Evolutionary conservation across 92 coral and sea anemone species (phyloP).

Genomic region (Zoanthus solanderi): DNA sequence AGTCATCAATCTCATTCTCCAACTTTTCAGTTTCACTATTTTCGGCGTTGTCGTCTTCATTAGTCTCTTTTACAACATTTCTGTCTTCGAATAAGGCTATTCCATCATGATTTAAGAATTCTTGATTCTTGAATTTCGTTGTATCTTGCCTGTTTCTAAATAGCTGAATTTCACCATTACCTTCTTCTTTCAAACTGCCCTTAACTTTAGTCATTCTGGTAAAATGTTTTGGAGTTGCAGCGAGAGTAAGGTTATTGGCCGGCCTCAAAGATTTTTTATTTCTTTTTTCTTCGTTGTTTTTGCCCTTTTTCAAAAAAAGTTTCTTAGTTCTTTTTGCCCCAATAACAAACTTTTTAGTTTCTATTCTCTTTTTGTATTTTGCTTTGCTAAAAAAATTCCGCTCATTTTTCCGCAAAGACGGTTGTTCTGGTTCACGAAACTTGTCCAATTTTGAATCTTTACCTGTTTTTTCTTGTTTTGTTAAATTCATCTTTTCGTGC

Average conservation of each 20-base stretch:
- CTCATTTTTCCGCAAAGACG: neutral
- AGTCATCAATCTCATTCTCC: neutral
- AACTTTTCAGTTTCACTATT: neutral
- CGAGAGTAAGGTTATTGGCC: neutral
- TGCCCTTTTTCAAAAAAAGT: neutral
- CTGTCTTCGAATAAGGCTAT: neutral
- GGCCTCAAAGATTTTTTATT: neutral
- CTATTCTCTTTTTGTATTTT: neutral
- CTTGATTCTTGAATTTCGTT: neutral
- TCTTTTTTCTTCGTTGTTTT: neutral
- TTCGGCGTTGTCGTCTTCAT: neutral
- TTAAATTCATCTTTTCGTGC: neutral
- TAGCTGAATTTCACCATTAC: neutral
- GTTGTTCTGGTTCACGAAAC: neutral
- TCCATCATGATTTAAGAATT: neutral
- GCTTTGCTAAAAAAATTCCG: neutral
- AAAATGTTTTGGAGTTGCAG: neutral
- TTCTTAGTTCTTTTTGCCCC: neutral
- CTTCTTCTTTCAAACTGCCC: neutral
- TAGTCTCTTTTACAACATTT: neutral
- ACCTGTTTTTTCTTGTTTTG: constrained; percentile 6
- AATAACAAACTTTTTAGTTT: constrained; percentile 32
- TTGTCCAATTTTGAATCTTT: neutral
- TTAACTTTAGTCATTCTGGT: too few species aligned
- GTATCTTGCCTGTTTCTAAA: neutral